These are phyloP conservation scores for Dusona sp. DNA, from an alignment of 2,888 invertebrate species.

Conservation along the genomic window DNA sequence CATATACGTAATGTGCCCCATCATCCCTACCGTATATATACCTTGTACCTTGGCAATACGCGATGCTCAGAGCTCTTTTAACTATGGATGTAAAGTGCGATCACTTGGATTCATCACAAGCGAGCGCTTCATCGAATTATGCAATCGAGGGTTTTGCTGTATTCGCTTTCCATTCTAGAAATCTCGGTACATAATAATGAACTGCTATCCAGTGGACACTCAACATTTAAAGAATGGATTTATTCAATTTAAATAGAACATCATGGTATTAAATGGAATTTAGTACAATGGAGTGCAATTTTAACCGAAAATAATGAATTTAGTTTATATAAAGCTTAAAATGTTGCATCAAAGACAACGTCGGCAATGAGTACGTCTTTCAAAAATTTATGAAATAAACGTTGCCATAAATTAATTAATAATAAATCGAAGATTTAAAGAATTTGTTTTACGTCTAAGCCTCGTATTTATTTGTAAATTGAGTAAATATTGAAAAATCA, in stretches of 20 bases:
- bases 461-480: neutral
- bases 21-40: constrained; percentile 30
- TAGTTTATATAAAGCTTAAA: neutral
- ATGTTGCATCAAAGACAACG: neutral
- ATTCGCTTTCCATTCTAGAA: constrained; percentile 59
- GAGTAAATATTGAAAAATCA: neutral
- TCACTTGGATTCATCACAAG: constrained; percentile 50
- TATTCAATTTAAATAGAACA: neutral
- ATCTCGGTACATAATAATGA: constrained; percentile 25
- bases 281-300: neutral
- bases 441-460: neutral
- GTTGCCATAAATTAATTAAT: no score
- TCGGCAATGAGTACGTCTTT: neutral
- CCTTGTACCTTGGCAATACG: constrained; percentile 63
- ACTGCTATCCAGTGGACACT: constrained; percentile 11
- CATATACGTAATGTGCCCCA: constrained; percentile 13
- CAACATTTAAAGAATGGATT: neutral
- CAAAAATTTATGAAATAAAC: neutral
- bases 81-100: constrained; percentile 30
- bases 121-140: constrained; percentile 53
- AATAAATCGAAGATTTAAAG: neutral
- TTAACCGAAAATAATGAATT: neutral
- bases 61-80: constrained; percentile 43
- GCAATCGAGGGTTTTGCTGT: constrained; percentile 56
- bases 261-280: neutral